phyloP scores from a whole-genome alignment of 1,140 invertebrate genomes.

The Drosophila ercepeae region DNA sequence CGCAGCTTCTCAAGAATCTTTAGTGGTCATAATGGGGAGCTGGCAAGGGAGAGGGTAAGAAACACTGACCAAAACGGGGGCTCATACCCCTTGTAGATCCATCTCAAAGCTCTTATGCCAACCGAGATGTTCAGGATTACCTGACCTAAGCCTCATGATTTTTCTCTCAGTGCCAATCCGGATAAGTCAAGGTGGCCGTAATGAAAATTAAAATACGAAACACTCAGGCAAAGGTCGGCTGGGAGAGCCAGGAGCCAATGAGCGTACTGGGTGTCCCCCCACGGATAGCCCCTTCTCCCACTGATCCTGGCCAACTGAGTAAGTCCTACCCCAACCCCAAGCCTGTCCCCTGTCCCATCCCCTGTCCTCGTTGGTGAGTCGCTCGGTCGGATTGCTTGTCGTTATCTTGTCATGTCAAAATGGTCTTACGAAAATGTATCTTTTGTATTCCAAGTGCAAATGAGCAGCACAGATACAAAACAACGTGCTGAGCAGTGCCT shows the following conservation, averaged over 20 bases:
- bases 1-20: constrained; percentile 78
- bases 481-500: constrained; percentile 34
- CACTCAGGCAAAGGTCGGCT: constrained; percentile 67
- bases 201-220: constrained; percentile 82
- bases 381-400: constrained; percentile 76
- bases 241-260: constrained; percentile 67
- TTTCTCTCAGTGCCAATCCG: constrained; percentile 10
- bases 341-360: background rate
- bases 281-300: background rate
- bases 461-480: constrained; percentile 76
- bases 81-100: background rate
- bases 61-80: constrained; percentile 2
- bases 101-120: no score
- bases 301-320: background rate
- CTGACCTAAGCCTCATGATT: no score
- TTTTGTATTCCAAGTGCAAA: constrained; percentile 83
- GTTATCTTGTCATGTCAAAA: constrained; percentile 84
- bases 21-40: constrained; percentile 23
- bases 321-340: background rate
- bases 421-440: constrained; percentile 82
- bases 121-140: background rate
- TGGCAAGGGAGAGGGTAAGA: constrained; percentile 4
- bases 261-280: constrained; percentile 53
- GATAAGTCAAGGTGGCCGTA: constrained; percentile 58
- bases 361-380: constrained; percentile 42